Evolutionary conservation across 1,140 invertebrate genomes (phyloP).

Genomic region (Drosophila fuyamai): DNA sequence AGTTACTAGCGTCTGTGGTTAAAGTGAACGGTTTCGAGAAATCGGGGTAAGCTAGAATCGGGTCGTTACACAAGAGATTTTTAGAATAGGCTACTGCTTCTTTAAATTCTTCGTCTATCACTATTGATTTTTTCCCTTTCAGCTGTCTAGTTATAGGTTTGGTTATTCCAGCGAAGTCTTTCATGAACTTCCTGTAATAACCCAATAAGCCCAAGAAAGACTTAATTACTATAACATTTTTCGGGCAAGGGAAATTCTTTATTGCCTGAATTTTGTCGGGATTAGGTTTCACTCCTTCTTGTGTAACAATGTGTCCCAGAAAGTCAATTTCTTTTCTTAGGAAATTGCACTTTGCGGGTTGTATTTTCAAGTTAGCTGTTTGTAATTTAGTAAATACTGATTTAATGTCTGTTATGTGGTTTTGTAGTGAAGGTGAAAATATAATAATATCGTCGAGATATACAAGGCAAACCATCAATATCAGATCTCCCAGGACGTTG

Average conservation of each 20-base stretch:
- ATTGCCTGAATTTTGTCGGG: no score
- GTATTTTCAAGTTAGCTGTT: no score
- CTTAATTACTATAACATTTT: conserved; percentile 12
- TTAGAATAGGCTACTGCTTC: conserved; percentile 5
- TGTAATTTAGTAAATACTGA: no score
- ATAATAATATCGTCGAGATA: no score
- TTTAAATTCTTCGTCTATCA: conserved; percentile 9
- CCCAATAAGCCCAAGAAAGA: conserved; percentile 12
- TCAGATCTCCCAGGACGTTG: no score
- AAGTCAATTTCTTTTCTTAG: no score
- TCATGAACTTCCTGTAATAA: conserved; percentile 20
- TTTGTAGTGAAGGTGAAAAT: no score
- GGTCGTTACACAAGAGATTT: conserved; percentile 10
- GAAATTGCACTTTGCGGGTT: no score
- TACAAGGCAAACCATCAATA: no score
- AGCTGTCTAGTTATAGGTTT: conserved; percentile 29
- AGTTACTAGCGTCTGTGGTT: not conserved
- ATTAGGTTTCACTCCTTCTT: no score
- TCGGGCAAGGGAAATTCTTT: conserved; percentile 14
- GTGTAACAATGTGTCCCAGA: no score
- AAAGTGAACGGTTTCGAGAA: conserved; percentile 6
- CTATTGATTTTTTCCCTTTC: conserved; percentile 20
- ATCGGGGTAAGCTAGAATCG: conserved; percentile 4
- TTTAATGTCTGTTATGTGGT: no score
- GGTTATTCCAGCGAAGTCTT: conserved; percentile 19